Evolutionary conservation across 2,888 invertebrate genomes (phyloP), one percentile per base, ranked within the genome.

Genomic region (Colletes collaris): DNA sequence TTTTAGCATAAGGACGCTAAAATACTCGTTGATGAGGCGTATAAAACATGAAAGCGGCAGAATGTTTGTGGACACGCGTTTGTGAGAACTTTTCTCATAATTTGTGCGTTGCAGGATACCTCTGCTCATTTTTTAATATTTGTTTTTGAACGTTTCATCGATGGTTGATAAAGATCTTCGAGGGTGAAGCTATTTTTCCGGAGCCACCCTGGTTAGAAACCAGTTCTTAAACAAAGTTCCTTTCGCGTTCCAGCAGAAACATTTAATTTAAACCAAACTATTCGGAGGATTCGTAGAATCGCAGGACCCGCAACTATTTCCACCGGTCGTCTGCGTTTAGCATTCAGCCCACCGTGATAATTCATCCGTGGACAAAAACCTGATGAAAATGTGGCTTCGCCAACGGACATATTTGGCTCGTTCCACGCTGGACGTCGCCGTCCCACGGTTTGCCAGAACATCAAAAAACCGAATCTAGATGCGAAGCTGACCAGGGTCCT

Each of bases 331-430:
- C 58, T 71, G 59, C 72, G 74, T 75, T 79, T 66, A 67, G 70
- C 71, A 70, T 75, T 73, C 56, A 58, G 69, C 44, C 74, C 73
- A 77, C 60, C 81, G 81, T 81, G 76, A 79, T 80, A 82, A 79
- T 77, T 81, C 72, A 85, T 80, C 76, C 73, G 44, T 56, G 44
- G 27, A 71, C 83, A 87, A 89, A 87, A 88, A 87, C 58, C 68
- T 69, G 72, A 80, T 83, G 81, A 76, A 83, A 83, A 80, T 77
- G 84, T 76, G 86, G 81, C 86, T 84, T 77, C 82, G 83, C 81
- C 87, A 86, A 86, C 81, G 71, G 87, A 89, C 88, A 82, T 87
- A 88, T 89, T 89, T 88, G 85, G 87, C 81, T 79, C 76, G 79
- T 79, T 77, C 76, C 74, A 71, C 64, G 81, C 65, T 71, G 83